phyloP scores from a whole-genome alignment of 2,797 vertebrate species.

The Myoxocephalus aenaeus region DNA sequence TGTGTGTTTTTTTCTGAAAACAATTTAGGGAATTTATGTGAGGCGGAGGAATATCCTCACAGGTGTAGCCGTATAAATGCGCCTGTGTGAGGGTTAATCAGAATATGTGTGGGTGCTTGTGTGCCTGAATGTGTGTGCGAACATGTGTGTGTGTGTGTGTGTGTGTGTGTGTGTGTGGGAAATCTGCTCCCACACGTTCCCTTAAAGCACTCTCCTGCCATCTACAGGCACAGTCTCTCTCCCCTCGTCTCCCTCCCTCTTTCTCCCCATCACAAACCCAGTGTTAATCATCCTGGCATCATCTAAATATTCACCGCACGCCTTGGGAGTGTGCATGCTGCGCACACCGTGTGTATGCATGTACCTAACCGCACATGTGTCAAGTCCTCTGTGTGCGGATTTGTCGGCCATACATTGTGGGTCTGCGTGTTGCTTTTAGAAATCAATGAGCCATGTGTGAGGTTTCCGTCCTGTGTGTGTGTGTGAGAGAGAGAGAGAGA shows the following conservation, averaged over 20 bases:
- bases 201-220: constrained; percentile 82
- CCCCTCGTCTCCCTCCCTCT: constrained; percentile 31
- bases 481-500: not conserved
- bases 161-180: constrained; percentile 23
- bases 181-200: constrained; percentile 48
- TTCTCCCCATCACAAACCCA: constrained; percentile 44
- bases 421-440: constrained; percentile 51
- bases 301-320: constrained; percentile 53
- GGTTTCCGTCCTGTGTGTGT: constrained; percentile 63
- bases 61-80: constrained; percentile 45
- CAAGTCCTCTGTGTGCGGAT: constrained; percentile 48
- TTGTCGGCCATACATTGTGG: constrained; percentile 32
- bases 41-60: constrained; percentile 30
- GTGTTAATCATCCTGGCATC: constrained; percentile 60
- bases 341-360: constrained; percentile 26
- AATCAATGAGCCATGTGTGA: constrained; percentile 79
- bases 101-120: constrained; percentile 27
- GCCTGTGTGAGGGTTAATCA: constrained; percentile 42
- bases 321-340: constrained; percentile 10
- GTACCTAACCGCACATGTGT: constrained; percentile 6
- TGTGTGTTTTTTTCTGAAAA: constrained; percentile 26
- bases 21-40: constrained; percentile 37
- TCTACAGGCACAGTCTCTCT: constrained; percentile 75
- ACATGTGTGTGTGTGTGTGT: constrained; percentile 21
- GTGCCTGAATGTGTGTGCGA: constrained; percentile 18